These are phyloP conservation scores for Anastrepha ludens DNA, from an alignment of 1,140 invertebrate genomes.

Conservation along the genomic window DNA sequence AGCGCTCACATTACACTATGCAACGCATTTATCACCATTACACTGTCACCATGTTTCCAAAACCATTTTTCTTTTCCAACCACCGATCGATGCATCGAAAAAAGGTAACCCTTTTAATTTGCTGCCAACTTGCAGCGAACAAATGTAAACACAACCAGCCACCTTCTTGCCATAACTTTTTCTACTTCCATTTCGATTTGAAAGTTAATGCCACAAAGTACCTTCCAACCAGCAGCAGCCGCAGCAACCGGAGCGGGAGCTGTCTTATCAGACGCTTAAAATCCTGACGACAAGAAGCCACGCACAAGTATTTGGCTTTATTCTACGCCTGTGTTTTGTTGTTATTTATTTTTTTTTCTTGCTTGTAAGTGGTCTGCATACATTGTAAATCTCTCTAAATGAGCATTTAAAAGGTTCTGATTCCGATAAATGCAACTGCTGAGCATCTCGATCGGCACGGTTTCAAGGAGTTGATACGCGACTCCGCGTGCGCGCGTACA, in stretches of 20 bases:
- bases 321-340: neutral
- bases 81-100: slow-evolving; percentile 24
- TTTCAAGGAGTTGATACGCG: neutral
- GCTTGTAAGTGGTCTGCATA: slow-evolving; percentile 53
- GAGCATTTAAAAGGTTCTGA: slow-evolving; percentile 56
- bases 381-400: slow-evolving; percentile 56
- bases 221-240: slow-evolving; percentile 35
- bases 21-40: slow-evolving; percentile 43
- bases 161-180: neutral
- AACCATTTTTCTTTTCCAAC: slow-evolving; percentile 41
- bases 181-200: slow-evolving; percentile 17
- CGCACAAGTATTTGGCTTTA: neutral
- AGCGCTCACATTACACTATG: slow-evolving; percentile 12
- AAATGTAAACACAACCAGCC: slow-evolving; percentile 49
- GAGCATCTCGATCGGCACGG: neutral
- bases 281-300: slow-evolving; percentile 45
- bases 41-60: slow-evolving; percentile 39
- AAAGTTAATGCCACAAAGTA: neutral
- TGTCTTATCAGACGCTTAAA: slow-evolving; percentile 55
- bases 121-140: slow-evolving; percentile 34
- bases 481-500: neutral
- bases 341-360: neutral
- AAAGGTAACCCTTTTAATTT: slow-evolving; percentile 47
- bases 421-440: slow-evolving; percentile 55
- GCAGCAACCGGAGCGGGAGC: slow-evolving; percentile 43